Evolutionary conservation across 2,888 invertebrate genomes (phyloP).

Genomic region (Oscheius sp.): DNA sequence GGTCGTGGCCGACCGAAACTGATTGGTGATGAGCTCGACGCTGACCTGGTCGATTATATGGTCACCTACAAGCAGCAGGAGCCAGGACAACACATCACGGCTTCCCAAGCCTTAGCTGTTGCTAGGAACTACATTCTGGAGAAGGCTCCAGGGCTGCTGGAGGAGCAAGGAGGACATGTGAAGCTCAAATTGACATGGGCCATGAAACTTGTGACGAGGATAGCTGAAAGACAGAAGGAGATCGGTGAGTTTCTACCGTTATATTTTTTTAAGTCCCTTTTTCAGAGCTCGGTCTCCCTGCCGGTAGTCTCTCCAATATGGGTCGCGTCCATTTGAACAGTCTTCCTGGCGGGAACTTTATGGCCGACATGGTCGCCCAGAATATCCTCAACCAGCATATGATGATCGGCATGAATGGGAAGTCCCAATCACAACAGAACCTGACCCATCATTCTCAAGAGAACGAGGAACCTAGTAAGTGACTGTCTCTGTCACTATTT

Average conservation of each 20-base stretch:
- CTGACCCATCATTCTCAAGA: constrained; percentile 9
- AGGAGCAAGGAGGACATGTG: constrained; percentile 75
- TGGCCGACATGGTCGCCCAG: constrained; percentile 61
- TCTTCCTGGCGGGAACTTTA: constrained; percentile 54
- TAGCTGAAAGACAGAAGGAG: constrained; percentile 60
- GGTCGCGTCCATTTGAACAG: constrained; percentile 48
- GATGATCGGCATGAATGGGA: constrained; percentile 45
- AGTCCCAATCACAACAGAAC: too few species aligned
- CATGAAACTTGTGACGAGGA: constrained; percentile 69
- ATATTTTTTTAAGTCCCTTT: constrained; percentile 35
- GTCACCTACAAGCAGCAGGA: constrained; percentile 62
- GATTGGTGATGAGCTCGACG: constrained; percentile 72
- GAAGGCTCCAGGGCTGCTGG: constrained; percentile 73
- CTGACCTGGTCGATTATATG: constrained; percentile 71
- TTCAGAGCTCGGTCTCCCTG: constrained; percentile 59
- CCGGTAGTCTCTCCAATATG: constrained; percentile 58
- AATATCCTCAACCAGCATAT: constrained; percentile 54
- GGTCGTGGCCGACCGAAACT: constrained; percentile 72
- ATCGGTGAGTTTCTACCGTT: not conserved
- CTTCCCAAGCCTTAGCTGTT: constrained; percentile 73
- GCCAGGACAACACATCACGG: constrained; percentile 62
- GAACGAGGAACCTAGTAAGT: constrained; percentile 34
- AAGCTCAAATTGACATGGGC: constrained; percentile 75
- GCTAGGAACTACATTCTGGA: constrained; percentile 74
- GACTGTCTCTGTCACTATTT: not conserved